Evolutionary conservation across 2,888 invertebrate genomes (phyloP).

Genomic region (Pammene fasciana): DNA sequence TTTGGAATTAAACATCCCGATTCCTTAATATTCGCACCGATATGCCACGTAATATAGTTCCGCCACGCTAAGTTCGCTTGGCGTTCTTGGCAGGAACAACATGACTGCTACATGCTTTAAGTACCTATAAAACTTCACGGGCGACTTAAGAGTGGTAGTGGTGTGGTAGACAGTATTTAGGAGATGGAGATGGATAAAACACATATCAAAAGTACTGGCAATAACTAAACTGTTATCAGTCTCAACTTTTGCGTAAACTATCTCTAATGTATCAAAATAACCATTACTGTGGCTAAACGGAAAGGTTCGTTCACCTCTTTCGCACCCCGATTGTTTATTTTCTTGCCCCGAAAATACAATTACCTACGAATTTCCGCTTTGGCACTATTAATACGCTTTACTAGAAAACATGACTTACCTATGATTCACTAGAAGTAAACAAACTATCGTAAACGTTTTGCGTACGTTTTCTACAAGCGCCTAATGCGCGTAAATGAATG

Average conservation of each 20-base stretch:
- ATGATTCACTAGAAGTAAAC: constrained; percentile 4
- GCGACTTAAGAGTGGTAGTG: too few relatives aligned
- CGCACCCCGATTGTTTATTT: constrained; percentile 15
- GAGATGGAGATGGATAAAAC: too few relatives aligned
- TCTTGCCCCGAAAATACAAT: constrained; percentile 10
- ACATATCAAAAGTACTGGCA: background rate
- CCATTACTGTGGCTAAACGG: background rate
- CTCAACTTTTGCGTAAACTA: background rate
- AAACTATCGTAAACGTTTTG: background rate
- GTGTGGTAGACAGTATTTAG: too few relatives aligned
- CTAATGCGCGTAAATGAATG: too few relatives aligned
- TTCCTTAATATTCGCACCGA: too few relatives aligned
- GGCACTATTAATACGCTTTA: constrained; percentile 3
- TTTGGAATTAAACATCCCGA: too few relatives aligned
- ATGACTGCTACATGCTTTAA: too few relatives aligned
- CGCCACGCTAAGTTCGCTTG: too few relatives aligned
- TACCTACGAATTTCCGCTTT: background rate
- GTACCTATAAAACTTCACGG: too few relatives aligned
- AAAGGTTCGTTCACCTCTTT: constrained; percentile 5
- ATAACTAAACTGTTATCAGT: background rate
- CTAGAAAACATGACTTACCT: background rate
- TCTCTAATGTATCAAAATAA: constrained; percentile 3
- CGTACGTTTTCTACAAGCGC: too few relatives aligned
- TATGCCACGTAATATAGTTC: too few relatives aligned
- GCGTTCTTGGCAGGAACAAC: too few relatives aligned